phyloP scores from a whole-genome alignment of 2,797 vertebrate species.

The Falco concolor region DNA sequence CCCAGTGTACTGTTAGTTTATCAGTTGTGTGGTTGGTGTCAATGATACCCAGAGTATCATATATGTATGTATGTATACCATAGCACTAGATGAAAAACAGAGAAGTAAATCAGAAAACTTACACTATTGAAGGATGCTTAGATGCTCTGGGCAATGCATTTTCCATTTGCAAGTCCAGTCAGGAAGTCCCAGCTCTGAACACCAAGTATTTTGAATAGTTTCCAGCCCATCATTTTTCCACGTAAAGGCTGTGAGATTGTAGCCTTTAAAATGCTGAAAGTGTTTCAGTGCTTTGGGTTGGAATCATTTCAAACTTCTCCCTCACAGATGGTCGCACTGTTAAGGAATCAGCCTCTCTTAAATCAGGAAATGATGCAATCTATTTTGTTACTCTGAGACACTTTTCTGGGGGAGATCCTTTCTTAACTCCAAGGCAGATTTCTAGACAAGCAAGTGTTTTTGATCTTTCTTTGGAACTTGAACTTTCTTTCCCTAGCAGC shows the following conservation, averaged over 20 bases:
- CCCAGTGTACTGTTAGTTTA: neutral
- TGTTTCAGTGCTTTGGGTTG: constrained; percentile 36
- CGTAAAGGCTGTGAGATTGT: neutral
- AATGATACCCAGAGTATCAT: neutral
- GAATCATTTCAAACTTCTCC: constrained; percentile 48
- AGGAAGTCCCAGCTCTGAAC: neutral
- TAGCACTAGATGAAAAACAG: neutral
- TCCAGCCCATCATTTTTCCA: constrained; percentile 7
- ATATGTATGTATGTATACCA: no score
- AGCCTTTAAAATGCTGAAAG: constrained; percentile 55
- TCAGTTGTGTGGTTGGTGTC: neutral
- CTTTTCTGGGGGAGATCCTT: constrained; percentile 35
- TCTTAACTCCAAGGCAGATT: neutral
- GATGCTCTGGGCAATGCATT: neutral
- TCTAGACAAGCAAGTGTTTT: neutral
- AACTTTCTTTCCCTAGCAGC: neutral
- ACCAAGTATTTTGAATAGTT: neutral
- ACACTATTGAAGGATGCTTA: neutral
- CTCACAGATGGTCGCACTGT: constrained; percentile 66
- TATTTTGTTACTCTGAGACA: constrained; percentile 26
- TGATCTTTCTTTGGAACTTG: neutral
- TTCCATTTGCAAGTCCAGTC: neutral
- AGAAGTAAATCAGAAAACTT: neutral
- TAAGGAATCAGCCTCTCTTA: constrained; percentile 32
- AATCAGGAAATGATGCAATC: constrained; percentile 66